Conservation (phyloP, 1,140 invertebrate genomes). For the Conus betulinus region DNA sequence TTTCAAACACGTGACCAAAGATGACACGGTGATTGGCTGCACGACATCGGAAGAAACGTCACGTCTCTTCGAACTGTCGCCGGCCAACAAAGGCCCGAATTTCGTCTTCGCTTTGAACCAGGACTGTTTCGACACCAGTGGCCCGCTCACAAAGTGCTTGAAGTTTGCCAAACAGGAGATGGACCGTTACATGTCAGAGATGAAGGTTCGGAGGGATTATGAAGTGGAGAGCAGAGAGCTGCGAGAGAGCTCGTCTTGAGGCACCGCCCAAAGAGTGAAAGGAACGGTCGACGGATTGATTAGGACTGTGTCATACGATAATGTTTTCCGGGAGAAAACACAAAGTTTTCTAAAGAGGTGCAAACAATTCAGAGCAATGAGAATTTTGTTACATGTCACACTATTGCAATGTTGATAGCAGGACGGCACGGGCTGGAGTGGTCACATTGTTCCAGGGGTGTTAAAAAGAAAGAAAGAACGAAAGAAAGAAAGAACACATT, state of each 20-base stretch:
- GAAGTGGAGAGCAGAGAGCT: conserved; percentile 45
- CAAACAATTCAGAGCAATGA: no score
- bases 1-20: conserved; percentile 61
- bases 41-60: conserved; percentile 46
- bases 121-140: conserved; percentile 46
- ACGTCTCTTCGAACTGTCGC: conserved; percentile 63
- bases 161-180: conserved; percentile 47
- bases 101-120: conserved; percentile 60
- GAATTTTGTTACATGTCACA: no score
- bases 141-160: conserved; percentile 41
- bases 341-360: no score
- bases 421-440: no score
- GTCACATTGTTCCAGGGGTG: no score
- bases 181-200: conserved; percentile 57
- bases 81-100: conserved; percentile 51
- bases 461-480: no score
- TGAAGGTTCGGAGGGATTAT: conserved; percentile 62
- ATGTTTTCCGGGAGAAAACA: background rate
- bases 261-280: no score
- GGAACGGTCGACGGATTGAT: background rate
- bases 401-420: no score
- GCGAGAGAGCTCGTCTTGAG: background rate
- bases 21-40: conserved; percentile 63
- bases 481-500: no score
- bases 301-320: background rate